Base-by-base conservation (phyloP, 1,140 invertebrate genomes). In the Listronotus oregonensis region DNA sequence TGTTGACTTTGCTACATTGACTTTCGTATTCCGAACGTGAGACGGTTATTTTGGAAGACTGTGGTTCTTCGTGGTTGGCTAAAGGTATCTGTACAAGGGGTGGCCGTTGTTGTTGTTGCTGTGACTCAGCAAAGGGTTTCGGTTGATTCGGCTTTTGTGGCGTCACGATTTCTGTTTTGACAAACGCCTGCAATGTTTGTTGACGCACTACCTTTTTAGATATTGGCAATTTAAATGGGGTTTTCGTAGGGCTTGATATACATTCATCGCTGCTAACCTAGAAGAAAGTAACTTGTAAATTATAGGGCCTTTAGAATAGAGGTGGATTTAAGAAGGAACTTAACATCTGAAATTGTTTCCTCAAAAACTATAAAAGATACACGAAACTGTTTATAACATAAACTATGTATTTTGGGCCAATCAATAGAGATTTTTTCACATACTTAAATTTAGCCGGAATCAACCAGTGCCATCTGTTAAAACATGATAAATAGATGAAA, bases 221-320 rank as follows among this genome's bases (percentile, higher is more conserved):
- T 55, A 34, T 55, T 11, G n/a, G 11, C 11, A 8, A 8, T 58
- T 55, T 55, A 32, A 55, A 11, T 21, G 32, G 32, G 17, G 31
- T 39, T 39, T n/a, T 43, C 18, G 6, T 1, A 15, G 56, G 11
- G 42, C 11, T 17, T 18, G 56, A 27, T 1, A 27, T 6, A 1
- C 9, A 11, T 39, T 58, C 56, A 58, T 15, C 31, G 17, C 56
- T 58, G 44, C 56, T 58, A 2, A 58, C 21, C 56, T 58, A 9
- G 3, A 56, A 37, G 8, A 37, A 37, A 37, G 2, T 37, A 2
- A 37, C 34, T 37, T 27, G 1, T 37, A 37, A 37, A 37, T 10
- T 4, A 37, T 37, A 9, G 11, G 3, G 34, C 8, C 3, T 2
- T 10, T 37, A 1, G 8, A 37, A 37, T 4, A 10, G 8, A 2